phyloP scores from a whole-genome alignment of 2,113 vertebrate genomes.

The Propithecus coquereli region DNA sequence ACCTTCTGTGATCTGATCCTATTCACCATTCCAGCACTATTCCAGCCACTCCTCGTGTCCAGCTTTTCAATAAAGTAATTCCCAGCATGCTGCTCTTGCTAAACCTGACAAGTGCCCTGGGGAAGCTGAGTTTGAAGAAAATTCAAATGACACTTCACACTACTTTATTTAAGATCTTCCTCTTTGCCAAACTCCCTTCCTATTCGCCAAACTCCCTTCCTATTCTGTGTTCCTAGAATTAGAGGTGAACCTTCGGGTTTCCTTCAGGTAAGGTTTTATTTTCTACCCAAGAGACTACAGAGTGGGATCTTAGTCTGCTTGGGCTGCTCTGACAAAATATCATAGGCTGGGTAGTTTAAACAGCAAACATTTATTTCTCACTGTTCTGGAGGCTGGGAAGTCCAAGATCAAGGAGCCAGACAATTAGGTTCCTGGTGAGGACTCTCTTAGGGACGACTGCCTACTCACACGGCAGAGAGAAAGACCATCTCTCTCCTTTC shows the following conservation, averaged over 20 bases:
- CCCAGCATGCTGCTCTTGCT: background rate
- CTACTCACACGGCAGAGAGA: background rate
- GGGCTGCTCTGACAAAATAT: background rate
- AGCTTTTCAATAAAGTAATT: background rate
- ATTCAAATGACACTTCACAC: background rate
- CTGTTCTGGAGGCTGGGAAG: background rate
- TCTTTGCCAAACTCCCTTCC: background rate
- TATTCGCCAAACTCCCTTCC: background rate
- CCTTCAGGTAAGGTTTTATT: background rate
- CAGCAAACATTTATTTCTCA: background rate
- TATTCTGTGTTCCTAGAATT: background rate
- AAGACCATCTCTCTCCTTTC: background rate
- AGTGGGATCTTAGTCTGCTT: background rate
- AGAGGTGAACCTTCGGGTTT: background rate
- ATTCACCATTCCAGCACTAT: background rate
- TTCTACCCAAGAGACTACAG: background rate
- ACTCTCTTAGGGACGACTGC: background rate
- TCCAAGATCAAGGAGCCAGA: background rate
- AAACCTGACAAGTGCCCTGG: background rate
- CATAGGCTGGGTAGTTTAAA: background rate
- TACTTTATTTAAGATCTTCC: background rate
- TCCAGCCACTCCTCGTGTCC: background rate
- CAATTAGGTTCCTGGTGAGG: background rate
- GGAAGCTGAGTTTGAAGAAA: background rate
- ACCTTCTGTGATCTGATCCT: background rate